Conservation (phyloP, 2,797 vertebrate genomes). For the Synanceia verrucosa region DNA sequence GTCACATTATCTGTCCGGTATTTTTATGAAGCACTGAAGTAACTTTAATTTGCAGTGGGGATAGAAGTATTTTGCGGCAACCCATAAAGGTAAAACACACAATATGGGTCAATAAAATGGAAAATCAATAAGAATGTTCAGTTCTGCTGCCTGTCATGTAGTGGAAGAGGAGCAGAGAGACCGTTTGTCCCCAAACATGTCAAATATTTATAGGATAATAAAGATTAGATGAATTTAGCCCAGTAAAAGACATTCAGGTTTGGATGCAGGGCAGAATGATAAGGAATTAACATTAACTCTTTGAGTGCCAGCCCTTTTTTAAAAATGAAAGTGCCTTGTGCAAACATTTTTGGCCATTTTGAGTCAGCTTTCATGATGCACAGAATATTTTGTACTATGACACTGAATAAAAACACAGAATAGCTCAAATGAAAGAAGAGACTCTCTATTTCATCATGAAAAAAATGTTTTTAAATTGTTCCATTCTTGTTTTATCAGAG, state of each 20-base stretch:
- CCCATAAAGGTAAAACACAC: neutral
- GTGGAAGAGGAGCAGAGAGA: neutral
- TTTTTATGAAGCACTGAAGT: neutral
- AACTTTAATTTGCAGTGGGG: neutral
- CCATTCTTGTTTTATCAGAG: no score
- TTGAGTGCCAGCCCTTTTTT: no score
- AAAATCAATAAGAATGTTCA: slow-evolving; percentile 10
- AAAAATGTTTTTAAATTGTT: no score
- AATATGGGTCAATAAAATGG: slow-evolving; percentile 2
- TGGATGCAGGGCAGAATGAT: neutral
- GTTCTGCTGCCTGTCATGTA: slow-evolving; percentile 2
- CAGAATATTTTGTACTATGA: no score
- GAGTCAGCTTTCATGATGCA: no score
- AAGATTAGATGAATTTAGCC: slow-evolving; percentile 30
- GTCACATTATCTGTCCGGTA: slow-evolving; percentile 6
- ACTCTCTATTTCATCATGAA: no score
- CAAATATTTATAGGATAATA: slow-evolving; percentile 45
- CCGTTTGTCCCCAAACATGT: slow-evolving; percentile 34
- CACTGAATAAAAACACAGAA: no score
- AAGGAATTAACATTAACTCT: no score
- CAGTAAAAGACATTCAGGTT: neutral
- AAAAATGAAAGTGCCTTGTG: no score
- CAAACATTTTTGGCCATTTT: no score
- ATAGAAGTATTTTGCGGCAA: neutral
- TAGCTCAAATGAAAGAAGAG: no score